Conservation (phyloP, 1,140 invertebrate genomes). For the Hetaerina americana region DNA sequence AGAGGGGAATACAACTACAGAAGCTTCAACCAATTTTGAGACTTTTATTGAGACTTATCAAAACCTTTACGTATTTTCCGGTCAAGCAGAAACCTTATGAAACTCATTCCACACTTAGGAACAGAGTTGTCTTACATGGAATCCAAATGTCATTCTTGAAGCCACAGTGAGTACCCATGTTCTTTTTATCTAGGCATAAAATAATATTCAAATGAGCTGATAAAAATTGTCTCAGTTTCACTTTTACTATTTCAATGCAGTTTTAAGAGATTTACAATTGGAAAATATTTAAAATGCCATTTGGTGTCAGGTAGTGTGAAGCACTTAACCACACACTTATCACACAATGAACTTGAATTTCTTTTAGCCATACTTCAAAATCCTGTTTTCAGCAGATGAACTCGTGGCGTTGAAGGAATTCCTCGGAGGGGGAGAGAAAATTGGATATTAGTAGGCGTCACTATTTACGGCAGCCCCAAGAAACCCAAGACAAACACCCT, state of each 20-base stretch:
- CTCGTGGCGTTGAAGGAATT: slow-evolving; percentile 11
- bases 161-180: background rate
- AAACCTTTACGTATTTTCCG: no score
- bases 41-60: background rate
- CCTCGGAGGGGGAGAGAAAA: slow-evolving; percentile 15
- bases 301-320: background rate
- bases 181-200: background rate
- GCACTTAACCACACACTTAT: background rate
- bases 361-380: background rate
- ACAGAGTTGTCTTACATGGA: background rate
- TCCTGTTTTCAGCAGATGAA: background rate
- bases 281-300: no score
- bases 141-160: background rate
- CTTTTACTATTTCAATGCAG: no score
- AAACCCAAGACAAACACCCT: slow-evolving; percentile 4
- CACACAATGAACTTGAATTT: background rate
- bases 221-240: background rate
- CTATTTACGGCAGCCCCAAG: background rate
- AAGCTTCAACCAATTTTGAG: background rate
- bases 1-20: background rate
- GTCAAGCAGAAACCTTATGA: no score
- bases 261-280: no score
- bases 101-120: background rate
- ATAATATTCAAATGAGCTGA: background rate
- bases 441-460: slow-evolving; percentile 14